Conservation (phyloP, 2,113 vertebrate species). For the Climacteris rufus region DNA sequence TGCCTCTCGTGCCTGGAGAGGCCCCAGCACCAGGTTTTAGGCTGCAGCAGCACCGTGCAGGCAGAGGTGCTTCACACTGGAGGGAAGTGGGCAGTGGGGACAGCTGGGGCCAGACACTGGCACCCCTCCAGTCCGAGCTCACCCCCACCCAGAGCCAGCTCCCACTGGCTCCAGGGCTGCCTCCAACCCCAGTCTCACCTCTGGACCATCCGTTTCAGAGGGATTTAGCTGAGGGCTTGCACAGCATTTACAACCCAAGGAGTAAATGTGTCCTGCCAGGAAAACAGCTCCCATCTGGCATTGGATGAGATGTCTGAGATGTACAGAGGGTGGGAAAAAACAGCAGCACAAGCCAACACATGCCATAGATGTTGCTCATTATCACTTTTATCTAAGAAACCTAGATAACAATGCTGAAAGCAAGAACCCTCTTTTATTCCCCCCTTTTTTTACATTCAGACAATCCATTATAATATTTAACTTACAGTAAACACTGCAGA, state of each 20-base stretch:
- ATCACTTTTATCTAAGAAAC: constrained; percentile 28
- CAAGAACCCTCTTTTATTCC: not conserved
- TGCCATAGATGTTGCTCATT: not conserved
- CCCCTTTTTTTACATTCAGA: not conserved
- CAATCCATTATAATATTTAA: not conserved
- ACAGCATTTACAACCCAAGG: not conserved
- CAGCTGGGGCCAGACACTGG: not conserved
- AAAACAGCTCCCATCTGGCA: not conserved
- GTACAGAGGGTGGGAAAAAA: not conserved
- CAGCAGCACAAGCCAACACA: not conserved
- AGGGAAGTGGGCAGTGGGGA: not conserved
- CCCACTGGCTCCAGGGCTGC: rapidly evolving
- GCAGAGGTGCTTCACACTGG: not conserved
- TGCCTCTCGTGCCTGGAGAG: rapidly evolving
- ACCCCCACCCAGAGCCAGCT: not conserved
- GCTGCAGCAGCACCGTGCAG: rapidly evolving
- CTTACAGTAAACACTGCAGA: not conserved
- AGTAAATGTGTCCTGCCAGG: not conserved
- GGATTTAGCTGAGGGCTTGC: not conserved
- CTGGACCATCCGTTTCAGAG: not conserved
- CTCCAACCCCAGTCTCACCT: not conserved
- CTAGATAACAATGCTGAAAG: not conserved
- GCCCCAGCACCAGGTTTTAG: not conserved
- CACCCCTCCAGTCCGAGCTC: not conserved
- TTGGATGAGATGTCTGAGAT: not conserved